These are phyloP conservation scores for Rhinoraja longicauda DNA, from an alignment of 2,797 vertebrate genomes.

Conservation along the genomic window DNA sequence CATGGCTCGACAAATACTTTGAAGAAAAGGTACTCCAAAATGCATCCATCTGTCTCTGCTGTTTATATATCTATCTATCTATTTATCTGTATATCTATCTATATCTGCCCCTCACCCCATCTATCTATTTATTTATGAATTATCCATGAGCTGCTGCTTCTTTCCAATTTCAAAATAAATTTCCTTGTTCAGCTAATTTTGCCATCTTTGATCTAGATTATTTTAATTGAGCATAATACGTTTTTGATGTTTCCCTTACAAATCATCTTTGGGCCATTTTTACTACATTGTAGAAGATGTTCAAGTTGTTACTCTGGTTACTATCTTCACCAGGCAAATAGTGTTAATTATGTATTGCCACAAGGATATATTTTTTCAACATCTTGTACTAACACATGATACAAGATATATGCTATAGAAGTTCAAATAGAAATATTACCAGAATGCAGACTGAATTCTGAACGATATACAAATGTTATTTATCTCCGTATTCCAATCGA, in stretches of 20 bases:
- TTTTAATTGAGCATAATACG: background rate
- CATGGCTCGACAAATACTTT: conserved; percentile 84
- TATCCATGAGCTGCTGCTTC: too few species aligned
- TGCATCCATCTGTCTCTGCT: background rate
- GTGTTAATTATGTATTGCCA: background rate
- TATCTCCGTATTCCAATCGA: too few species aligned
- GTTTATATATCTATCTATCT: too few species aligned
- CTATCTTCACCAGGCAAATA: background rate
- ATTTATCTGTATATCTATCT: too few species aligned
- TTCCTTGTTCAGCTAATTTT: background rate
- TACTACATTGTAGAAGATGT: background rate
- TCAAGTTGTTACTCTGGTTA: background rate
- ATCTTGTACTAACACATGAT: background rate
- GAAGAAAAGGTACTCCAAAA: conserved; percentile 80
- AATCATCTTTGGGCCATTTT: too few species aligned
- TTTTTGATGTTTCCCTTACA: background rate
- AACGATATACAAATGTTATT: background rate
- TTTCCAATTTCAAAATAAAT: background rate
- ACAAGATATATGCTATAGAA: background rate
- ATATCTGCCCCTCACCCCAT: too few species aligned
- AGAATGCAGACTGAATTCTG: background rate
- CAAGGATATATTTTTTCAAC: background rate
- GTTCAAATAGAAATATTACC: too few species aligned
- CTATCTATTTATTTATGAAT: too few species aligned
- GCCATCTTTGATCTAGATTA: background rate